These are phyloP conservation scores for Schizopygopsis pylzovi DNA, from an alignment of 2,797 vertebrate genomes.

Conservation along the genomic window DNA sequence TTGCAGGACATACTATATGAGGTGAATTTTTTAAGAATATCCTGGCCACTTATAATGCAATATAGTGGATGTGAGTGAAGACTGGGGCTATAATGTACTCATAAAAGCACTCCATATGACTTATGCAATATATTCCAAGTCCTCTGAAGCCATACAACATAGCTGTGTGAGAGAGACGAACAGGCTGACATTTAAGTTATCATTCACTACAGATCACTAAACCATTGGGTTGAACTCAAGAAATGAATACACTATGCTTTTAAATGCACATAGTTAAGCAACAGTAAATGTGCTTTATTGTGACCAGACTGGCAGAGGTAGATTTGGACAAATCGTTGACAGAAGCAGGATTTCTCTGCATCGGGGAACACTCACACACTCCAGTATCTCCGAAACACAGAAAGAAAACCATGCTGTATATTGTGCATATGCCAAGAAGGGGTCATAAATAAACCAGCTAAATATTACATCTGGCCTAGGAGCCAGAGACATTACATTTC, in stretches of 20 bases:
- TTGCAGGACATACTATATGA: not conserved
- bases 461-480: not conserved
- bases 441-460: not conserved
- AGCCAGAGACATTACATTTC: not conserved
- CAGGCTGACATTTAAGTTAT: not conserved
- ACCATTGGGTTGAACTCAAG: not conserved
- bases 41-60: not conserved
- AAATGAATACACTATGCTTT: not conserved
- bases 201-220: not conserved
- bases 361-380: slow-evolving; percentile 1
- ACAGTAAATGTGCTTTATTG: slow-evolving; percentile 19
- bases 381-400: not conserved
- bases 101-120: not conserved
- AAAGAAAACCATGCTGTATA: not conserved
- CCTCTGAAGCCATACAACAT: not conserved
- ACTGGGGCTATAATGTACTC: not conserved
- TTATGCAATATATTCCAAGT: not conserved
- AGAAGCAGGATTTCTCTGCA: not conserved
- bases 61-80: not conserved
- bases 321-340: slow-evolving; percentile 25
- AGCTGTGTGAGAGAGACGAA: not conserved
- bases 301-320: slow-evolving; percentile 2
- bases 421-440: slow-evolving; percentile 1
- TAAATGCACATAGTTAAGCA: not conserved
- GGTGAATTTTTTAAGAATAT: not conserved